Evolutionary conservation across 1,140 invertebrate genomes (phyloP).

Genomic region (Caenorhabditis briggsae): DNA sequence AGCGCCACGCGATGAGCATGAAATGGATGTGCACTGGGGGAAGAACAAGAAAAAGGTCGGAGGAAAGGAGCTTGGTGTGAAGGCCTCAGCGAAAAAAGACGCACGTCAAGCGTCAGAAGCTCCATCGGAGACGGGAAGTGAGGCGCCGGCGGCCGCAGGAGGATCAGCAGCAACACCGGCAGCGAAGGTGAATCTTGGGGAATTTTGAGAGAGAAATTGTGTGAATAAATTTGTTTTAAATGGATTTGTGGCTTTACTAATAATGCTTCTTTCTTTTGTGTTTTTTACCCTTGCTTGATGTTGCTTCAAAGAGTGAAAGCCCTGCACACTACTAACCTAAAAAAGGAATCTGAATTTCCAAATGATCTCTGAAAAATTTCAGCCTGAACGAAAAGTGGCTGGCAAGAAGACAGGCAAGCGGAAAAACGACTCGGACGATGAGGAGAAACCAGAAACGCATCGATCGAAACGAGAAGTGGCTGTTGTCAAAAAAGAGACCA

Average conservation of each 20-base stretch:
- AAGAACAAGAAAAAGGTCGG: slow-evolving; percentile 33
- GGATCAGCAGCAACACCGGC: background rate
- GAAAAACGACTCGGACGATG: slow-evolving; percentile 27
- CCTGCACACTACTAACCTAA: no score
- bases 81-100: background rate
- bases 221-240: no score
- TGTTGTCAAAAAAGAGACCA: background rate
- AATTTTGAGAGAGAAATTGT: no score
- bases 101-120: background rate
- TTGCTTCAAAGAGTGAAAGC: no score
- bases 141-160: background rate
- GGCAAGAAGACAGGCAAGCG: slow-evolving; percentile 44
- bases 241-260: no score
- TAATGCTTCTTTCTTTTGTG: no score
- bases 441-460: slow-evolving; percentile 1
- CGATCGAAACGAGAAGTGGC: slow-evolving; percentile 10
- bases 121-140: slow-evolving; percentile 13
- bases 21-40: slow-evolving; percentile 44
- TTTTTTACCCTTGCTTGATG: no score
- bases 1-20: slow-evolving; percentile 15
- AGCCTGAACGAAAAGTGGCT: slow-evolving; percentile 36
- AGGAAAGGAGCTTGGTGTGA: background rate
- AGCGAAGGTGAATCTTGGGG: background rate
- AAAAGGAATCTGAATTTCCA: no score
- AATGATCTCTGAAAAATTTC: background rate